These are phyloP conservation scores for Lithophane semibrunnea DNA, from an alignment of 2,888 invertebrate species.

Conservation along the genomic window DNA sequence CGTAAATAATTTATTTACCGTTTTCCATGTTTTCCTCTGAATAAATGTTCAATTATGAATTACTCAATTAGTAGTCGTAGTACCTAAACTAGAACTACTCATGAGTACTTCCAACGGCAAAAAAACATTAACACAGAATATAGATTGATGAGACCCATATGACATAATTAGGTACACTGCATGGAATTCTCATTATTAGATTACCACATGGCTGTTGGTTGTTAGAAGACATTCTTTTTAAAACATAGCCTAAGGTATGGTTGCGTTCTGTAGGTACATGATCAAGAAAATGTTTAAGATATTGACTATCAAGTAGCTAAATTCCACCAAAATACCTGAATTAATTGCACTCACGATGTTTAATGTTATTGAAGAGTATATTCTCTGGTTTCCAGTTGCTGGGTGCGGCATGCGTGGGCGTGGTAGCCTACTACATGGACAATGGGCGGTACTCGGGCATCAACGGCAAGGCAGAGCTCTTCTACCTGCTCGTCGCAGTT, in stretches of 20 bases:
- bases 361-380: neutral
- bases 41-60: neutral
- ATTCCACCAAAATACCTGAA: neutral
- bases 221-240: too few species aligned
- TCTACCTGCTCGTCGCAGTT: slow-evolving; percentile 93
- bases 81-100: neutral
- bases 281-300: neutral
- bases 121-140: too few species aligned
- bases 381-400: slow-evolving; percentile 91
- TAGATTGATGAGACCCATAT: neutral
- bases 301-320: neutral
- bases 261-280: neutral
- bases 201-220: neutral
- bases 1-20: neutral
- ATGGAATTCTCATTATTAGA: neutral
- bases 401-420: slow-evolving; percentile 93
- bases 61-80: neutral
- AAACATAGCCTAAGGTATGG: neutral
- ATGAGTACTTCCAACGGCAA: neutral
- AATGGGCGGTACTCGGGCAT: slow-evolving; percentile 71
- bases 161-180: neutral
- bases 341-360: neutral
- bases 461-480: slow-evolving; percentile 90
- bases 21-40: slow-evolving; percentile 3
- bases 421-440: slow-evolving; percentile 91